Percentiles rank a stretch among this genome's conserved stretches.
Conservation (phyloP, 2,113 vertebrate species). For the Progne subis region DNA sequence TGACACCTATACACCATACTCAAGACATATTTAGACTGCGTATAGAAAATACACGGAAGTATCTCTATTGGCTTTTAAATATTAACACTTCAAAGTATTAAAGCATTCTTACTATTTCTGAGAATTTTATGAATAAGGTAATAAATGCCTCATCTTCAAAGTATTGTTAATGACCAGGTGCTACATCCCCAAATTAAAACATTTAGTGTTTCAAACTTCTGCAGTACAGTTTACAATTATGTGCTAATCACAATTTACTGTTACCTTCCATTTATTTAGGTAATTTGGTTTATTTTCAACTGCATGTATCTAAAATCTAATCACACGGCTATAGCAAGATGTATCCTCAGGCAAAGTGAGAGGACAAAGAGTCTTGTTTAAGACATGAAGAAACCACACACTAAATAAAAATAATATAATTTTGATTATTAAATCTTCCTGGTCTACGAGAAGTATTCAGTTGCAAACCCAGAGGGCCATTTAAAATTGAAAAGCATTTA, state of each 20-base stretch:
- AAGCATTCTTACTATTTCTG: not conserved
- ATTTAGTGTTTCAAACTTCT: not conserved
- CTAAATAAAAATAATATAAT: slow-evolving; percentile 53
- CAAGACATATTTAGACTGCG: not conserved
- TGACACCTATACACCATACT: not conserved
- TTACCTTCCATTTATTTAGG: slow-evolving; percentile 21
- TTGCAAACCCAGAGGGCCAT: slow-evolving; percentile 29
- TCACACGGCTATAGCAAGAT: slow-evolving; percentile 23
- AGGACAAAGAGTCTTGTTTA: slow-evolving; percentile 42
- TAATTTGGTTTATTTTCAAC: slow-evolving; percentile 49
- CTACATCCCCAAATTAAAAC: slow-evolving; percentile 10
- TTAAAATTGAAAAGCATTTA: slow-evolving; percentile 40
- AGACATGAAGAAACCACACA: slow-evolving; percentile 33
- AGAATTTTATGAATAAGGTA: not conserved
- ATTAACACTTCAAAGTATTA: not conserved
- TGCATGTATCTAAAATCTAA: slow-evolving; percentile 52
- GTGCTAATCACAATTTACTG: slow-evolving; percentile 42
- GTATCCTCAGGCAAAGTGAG: slow-evolving; percentile 43
- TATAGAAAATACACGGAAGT: not conserved
- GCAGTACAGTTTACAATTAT: not conserved
- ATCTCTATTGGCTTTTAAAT: not conserved
- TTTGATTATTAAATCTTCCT: slow-evolving; percentile 49
- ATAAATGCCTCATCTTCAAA: not conserved
- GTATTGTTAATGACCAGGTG: not conserved
- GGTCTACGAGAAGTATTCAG: slow-evolving; percentile 14